Base-by-base conservation (phyloP, 2,797 vertebrate genomes). In the Cygnus olor region DNA sequence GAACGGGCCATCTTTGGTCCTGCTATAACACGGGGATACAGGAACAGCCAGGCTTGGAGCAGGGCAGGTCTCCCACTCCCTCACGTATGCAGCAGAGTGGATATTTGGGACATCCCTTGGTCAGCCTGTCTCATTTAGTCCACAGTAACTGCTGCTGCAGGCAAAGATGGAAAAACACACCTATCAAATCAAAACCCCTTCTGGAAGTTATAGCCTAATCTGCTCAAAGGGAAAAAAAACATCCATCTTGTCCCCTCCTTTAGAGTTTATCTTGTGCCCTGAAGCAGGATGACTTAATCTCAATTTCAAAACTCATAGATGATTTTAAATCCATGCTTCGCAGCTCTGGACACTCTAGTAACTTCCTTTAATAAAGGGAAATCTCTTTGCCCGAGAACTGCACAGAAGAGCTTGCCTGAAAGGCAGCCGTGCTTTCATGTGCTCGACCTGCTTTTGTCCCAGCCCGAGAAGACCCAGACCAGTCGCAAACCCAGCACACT, bases 311-410 rank as follows among this genome's bases (percentile, higher is more conserved):
- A 36, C 71, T 81, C 78, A 28, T 6, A 72, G 84, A 73, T 56
- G 90, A 86, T 95, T 92, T 95, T 7, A 89, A 93, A 94, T 66
- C 91, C 84, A 89, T 18, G 61, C 87, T 95, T 83, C 92, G 72
- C 78, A 87, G 87, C 69, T 80, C 65, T 60, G 82, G 85, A 65
- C 88, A 49, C 89, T 85, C 51, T 40, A 40, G 86, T 34, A 80
- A 77, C 87, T 85, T 65, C 80, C 28, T 17, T 0, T 1, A 85
- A 92, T 65, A 57, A 89, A 92, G 64, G 57, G 72, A 94, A 89
- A 78, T 80, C 76, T 88, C 81, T 77, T 66, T 82, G 89, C 79
- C 58, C 78, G 56, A 63, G 86, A 82, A 16, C 56, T 38, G 79
- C 0, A 7, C 61, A 36, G 20, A 81, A 34, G 80, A 94, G 84